Conservation (phyloP, 2,888 invertebrate genomes). For the Abrostola tripartita region DNA sequence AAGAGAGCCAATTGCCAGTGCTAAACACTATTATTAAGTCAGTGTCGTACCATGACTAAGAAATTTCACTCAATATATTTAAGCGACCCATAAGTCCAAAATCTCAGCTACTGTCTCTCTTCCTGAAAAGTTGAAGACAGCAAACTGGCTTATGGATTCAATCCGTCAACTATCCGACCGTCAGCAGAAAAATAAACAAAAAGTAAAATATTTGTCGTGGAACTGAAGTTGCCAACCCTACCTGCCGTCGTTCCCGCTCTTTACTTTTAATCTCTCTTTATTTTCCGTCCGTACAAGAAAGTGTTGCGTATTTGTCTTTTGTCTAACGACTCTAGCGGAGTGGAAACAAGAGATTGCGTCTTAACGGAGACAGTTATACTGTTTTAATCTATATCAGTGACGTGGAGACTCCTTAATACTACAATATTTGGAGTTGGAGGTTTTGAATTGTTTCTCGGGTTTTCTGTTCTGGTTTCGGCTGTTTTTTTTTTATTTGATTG, state of each 20-base stretch:
- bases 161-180: neutral
- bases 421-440: constrained; percentile 16
- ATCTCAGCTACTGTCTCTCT: too few relatives aligned
- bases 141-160: too few relatives aligned
- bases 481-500: neutral
- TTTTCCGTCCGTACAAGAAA: constrained; percentile 74
- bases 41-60: too few relatives aligned
- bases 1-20: too few relatives aligned
- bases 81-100: too few relatives aligned
- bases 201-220: neutral
- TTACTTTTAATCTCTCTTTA: constrained; percentile 84
- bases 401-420: constrained; percentile 25
- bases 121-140: too few relatives aligned
- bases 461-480: neutral
- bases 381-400: constrained; percentile 48
- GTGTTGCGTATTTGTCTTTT: constrained; percentile 82
- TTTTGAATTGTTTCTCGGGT: constrained; percentile 15
- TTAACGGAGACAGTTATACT: constrained; percentile 56
- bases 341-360: constrained; percentile 70
- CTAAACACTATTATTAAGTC: too few relatives aligned
- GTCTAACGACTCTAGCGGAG: constrained; percentile 77
- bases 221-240: constrained; percentile 64
- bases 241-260: constrained; percentile 57
- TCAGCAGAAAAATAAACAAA: neutral
- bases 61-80: too few relatives aligned